Evolutionary conservation across 2,888 invertebrate species (phyloP).

Genomic region (Cotesia congregata): DNA sequence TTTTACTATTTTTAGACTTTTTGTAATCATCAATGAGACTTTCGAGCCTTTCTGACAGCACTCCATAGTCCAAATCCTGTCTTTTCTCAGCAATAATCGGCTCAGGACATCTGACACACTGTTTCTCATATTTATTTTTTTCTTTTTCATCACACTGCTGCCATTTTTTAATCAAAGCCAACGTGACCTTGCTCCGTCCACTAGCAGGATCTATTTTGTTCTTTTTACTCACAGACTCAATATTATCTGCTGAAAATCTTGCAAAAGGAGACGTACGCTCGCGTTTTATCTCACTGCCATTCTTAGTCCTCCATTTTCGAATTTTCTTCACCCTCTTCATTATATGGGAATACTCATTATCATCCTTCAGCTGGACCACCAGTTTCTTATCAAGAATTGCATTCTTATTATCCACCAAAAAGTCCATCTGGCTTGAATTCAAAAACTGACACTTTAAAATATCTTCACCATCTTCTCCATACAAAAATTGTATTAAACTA

Average conservation of each 20-base stretch:
- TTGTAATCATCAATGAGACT: conserved; percentile 77
- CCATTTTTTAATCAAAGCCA: conserved; percentile 80
- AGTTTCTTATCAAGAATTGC: conserved; percentile 76
- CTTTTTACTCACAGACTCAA: conserved; percentile 50
- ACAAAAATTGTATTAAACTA: conserved; percentile 88
- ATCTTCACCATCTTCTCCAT: conserved; percentile 95
- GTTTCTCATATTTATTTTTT: conserved; percentile 73
- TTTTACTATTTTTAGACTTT: conserved; percentile 57
- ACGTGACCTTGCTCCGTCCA: conserved; percentile 75
- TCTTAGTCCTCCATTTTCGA: conserved; percentile 76
- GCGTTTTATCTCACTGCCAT: conserved; percentile 71
- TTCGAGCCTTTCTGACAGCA: conserved; percentile 86
- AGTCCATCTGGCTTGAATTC: conserved; percentile 80
- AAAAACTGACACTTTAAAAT: conserved; percentile 90
- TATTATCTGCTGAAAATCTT: conserved; percentile 73
- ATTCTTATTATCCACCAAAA: conserved; percentile 85
- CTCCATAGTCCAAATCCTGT: conserved; percentile 85
- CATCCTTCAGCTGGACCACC: conserved; percentile 75
- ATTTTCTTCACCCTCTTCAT: conserved; percentile 74
- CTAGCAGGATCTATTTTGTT: conserved; percentile 68
- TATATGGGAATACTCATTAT: conserved; percentile 72
- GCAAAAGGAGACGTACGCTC: conserved; percentile 74
- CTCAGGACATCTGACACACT: conserved; percentile 77
- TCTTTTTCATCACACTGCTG: conserved; percentile 74
- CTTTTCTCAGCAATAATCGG: conserved; percentile 80